Evolutionary conservation across 2,113 vertebrate genomes (phyloP).

Genomic region (Apteryx owenii): DNA sequence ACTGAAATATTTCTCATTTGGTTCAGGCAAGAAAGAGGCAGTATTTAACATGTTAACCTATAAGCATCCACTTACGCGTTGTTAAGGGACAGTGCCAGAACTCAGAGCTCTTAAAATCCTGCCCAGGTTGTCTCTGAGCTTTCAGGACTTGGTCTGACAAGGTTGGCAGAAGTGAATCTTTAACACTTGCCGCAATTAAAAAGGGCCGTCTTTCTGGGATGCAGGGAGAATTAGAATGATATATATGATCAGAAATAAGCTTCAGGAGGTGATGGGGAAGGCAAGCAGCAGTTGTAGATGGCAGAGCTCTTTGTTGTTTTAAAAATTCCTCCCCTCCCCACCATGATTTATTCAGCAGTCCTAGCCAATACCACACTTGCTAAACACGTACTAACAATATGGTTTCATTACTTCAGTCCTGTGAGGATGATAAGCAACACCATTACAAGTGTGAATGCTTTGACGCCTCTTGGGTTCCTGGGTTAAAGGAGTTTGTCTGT

Average conservation of each 20-base stretch:
- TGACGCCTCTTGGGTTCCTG: not conserved
- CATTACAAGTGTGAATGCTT: not conserved
- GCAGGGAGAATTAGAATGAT: not conserved
- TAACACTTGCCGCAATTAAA: not conserved
- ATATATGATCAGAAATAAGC: not conserved
- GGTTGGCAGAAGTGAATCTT: not conserved
- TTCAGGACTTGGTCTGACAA: not conserved
- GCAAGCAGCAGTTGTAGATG: not conserved
- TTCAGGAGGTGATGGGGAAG: not conserved
- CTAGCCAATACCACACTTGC: not conserved
- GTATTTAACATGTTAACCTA: slow-evolving; percentile 46
- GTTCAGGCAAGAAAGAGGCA: slow-evolving; percentile 9
- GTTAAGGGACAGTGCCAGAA: not conserved
- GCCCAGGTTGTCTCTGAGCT: not conserved
- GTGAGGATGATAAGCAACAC: not conserved
- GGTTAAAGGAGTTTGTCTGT: not conserved
- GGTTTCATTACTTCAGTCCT: not conserved
- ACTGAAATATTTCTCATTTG: slow-evolving; percentile 24
- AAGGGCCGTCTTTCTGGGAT: not conserved
- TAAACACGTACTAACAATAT: not conserved
- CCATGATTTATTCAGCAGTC: not conserved
- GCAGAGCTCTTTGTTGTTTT: not conserved
- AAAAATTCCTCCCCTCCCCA: not conserved
- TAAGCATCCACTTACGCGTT: not conserved
- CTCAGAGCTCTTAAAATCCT: slow-evolving; percentile 23